These are phyloP conservation scores for Tetramorium alpestre DNA, from an alignment of 1,140 invertebrate species.

Conservation along the genomic window DNA sequence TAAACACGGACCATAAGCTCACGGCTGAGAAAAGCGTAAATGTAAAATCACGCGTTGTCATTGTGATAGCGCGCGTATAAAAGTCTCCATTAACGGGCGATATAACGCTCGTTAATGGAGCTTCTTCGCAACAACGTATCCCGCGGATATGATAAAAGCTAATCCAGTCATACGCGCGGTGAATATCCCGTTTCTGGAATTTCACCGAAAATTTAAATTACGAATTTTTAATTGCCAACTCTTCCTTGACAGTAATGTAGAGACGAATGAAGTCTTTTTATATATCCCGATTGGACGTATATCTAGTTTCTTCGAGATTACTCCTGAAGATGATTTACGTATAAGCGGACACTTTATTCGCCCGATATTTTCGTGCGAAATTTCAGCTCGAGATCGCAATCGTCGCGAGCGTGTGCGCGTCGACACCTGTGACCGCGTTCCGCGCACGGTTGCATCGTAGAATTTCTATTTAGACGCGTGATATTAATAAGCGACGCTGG, in stretches of 20 bases:
- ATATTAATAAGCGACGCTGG: constrained; percentile 66
- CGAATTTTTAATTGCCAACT: not conserved
- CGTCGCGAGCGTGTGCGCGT: not conserved
- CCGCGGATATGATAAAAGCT: not conserved
- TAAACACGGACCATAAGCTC: constrained; percentile 17
- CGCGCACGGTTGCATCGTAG: constrained; percentile 21
- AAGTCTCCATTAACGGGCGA: constrained; percentile 12
- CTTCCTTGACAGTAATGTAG: not conserved
- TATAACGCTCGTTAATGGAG: constrained; percentile 15
- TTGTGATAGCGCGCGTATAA: constrained; percentile 9
- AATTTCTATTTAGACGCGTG: constrained; percentile 62
- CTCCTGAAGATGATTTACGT: not conserved
- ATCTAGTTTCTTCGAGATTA: not conserved
- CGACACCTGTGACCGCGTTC: constrained; percentile 70
- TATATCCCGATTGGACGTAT: not conserved
- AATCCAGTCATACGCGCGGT: not conserved
- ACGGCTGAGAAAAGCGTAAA: constrained; percentile 4
- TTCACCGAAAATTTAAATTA: not conserved
- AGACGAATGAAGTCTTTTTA: not conserved
- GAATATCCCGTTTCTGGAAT: not conserved
- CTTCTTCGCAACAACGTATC: not conserved
- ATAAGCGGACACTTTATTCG: not conserved
- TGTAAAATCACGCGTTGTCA: constrained; percentile 29
- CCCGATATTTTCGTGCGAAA: constrained; percentile 2
- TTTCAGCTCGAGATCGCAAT: not conserved